Evolutionary conservation across 2,113 vertebrate genomes (phyloP).

Genomic region (Ceyx cyanopectus): DNA sequence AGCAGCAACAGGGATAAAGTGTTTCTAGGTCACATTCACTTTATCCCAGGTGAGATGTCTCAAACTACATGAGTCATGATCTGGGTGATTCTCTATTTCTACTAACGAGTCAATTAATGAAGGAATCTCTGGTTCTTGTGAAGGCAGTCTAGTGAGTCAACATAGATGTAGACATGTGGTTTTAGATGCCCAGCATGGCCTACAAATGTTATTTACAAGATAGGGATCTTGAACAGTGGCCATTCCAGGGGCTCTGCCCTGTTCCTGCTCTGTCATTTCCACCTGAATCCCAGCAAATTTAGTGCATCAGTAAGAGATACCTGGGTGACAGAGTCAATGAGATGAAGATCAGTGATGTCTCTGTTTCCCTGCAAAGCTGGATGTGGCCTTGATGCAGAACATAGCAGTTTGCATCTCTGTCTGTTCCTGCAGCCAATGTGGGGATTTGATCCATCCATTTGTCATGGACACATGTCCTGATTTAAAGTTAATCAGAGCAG

Average conservation of each 20-base stretch:
- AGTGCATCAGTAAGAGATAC: neutral
- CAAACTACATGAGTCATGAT: conserved; percentile 14
- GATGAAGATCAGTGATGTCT: neutral
- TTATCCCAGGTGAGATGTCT: conserved; percentile 10
- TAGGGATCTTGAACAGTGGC: neutral
- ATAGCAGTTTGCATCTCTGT: neutral
- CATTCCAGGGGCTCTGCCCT: neutral
- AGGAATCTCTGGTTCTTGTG: neutral
- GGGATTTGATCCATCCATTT: neutral
- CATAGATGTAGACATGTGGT: neutral
- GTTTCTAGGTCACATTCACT: neutral
- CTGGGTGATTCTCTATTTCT: conserved; percentile 17
- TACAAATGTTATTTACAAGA: neutral
- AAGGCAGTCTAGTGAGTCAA: neutral
- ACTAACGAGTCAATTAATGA: conserved; percentile 25
- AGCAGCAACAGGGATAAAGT: neutral
- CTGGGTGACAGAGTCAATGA: neutral
- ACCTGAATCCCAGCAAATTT: neutral
- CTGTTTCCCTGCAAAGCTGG: neutral
- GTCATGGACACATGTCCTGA: neutral
- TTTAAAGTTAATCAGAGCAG: neutral
- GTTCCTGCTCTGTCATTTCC: neutral
- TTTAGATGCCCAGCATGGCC: neutral
- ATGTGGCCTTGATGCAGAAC: neutral
- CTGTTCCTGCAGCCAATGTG: neutral